Base-by-base conservation (phyloP, 1,140 invertebrate genomes). In the Drosophila eugracilis region DNA sequence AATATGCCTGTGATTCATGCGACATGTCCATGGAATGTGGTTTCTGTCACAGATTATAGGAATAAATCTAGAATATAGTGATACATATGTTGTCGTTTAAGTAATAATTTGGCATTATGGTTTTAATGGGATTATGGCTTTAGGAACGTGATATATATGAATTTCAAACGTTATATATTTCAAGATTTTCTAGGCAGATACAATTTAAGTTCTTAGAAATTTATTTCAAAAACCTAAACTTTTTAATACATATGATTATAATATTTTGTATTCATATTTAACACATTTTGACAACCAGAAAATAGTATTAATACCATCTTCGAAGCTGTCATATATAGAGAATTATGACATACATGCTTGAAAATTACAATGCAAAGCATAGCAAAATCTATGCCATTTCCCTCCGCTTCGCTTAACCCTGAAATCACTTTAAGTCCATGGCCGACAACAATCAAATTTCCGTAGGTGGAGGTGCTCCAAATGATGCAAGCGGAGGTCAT, bases 401-500 rank as follows among this genome's bases (percentile, higher is more conserved):
- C 14, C 42, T 28, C 24, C 14, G 6, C 32, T 45, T 70, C 42
- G 53, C 10, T 14, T 37, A 53, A 36, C 62, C 60, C 63, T 67
- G 63, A 67, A 44, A 42, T 21, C 60, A 54, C 49, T 69, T 65
- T 53, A 54, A 69, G 63, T 70, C 62, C 66, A 54, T 47, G 66
- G 62, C 30, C 63, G 62, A 36, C 14, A 49, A 49, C 44, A 41
- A 57, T 65, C 63, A 48, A 81, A 81, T 77, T 81, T 81, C 78
- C 78, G 78, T 81, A 58, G 78, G 67, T 81, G 55, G 59, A 32
- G 55, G 55, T 36, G 57, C 57, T 50, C 34, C 28, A 47, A 75
- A 57, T 47, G 72, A 53, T 63, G 62, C 74, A 77, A 59, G 32
- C 63, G 42, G 65, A 83, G 79, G 79, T 83, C 75, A 58, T 28